Evolutionary conservation across 2,113 vertebrate genomes (phyloP).

Genomic region (Sinosuthora webbiana): DNA sequence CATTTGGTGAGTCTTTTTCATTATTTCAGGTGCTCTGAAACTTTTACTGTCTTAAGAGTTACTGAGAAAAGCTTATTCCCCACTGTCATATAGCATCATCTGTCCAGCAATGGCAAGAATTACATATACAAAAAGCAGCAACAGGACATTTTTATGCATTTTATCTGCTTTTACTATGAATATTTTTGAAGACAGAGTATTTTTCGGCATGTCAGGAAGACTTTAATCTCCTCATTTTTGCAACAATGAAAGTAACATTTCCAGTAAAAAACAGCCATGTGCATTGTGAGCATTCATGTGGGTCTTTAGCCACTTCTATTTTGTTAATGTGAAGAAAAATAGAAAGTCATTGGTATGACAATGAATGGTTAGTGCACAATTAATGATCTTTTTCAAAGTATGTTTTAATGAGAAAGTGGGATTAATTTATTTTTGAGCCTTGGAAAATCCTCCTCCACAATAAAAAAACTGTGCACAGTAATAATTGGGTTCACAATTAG

Average conservation of each 20-base stretch:
- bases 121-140: neutral
- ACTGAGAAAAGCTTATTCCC: neutral
- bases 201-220: neutral
- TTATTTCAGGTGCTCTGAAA: constrained; percentile 36
- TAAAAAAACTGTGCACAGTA: neutral
- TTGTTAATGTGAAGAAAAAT: neutral
- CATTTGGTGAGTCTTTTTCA: neutral
- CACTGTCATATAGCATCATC: neutral
- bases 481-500: neutral
- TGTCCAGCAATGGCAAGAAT: neutral
- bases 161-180: neutral
- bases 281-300: neutral
- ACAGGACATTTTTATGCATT: neutral
- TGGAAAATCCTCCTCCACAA: neutral
- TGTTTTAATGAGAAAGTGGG: neutral
- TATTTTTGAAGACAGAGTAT: neutral
- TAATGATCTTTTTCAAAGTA: constrained; percentile 1
- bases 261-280: neutral
- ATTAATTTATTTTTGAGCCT: constrained; percentile 17
- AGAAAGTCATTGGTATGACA: neutral
- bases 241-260: neutral
- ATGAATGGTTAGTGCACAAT: neutral
- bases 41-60: neutral
- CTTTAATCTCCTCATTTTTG: neutral
- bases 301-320: neutral